phyloP scores from a whole-genome alignment of 2,888 invertebrate species.

The Drosophila barbarae region DNA sequence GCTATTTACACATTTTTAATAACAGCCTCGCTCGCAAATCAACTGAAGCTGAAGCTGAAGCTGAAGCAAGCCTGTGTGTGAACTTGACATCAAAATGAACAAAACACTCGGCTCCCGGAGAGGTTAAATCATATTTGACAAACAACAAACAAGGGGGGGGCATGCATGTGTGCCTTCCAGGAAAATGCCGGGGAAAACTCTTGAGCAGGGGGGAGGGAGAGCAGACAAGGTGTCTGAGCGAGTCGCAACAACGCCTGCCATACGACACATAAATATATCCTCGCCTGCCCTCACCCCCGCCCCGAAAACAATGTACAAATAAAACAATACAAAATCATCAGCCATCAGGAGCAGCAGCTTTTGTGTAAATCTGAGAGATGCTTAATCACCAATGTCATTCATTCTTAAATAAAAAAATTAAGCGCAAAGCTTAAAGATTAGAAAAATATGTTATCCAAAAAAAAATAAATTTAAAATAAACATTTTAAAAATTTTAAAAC shows the following conservation, averaged over 20 bases:
- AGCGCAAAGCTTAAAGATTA: neutral
- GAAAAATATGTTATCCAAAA: too few relatives aligned
- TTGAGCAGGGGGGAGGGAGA: neutral
- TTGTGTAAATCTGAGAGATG: neutral
- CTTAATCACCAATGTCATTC: constrained; percentile 6
- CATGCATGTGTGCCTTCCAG: constrained; percentile 44
- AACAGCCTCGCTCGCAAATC: constrained; percentile 57
- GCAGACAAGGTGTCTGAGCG: constrained; percentile 39
- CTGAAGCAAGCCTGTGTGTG: constrained; percentile 35
- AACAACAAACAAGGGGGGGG: constrained; percentile 39
- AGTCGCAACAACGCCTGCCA: constrained; percentile 41
- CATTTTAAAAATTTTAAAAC: neutral
- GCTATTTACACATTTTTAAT: constrained; percentile 63
- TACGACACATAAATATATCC: constrained; percentile 40
- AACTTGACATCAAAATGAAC: constrained; percentile 59
- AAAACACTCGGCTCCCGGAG: constrained; percentile 22
- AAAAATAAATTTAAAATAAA: neutral
- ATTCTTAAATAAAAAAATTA: neutral
- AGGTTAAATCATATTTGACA: constrained; percentile 60
- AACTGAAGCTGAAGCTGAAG: constrained; percentile 40
- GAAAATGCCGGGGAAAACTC: constrained; percentile 16
- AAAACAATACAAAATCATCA: constrained; percentile 42
- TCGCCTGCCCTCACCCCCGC: neutral
- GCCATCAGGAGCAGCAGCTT: constrained; percentile 13
- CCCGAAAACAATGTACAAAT: constrained; percentile 44